phyloP scores from a whole-genome alignment of 2,113 vertebrate species.

The Forbesichthys papilliferus region DNA sequence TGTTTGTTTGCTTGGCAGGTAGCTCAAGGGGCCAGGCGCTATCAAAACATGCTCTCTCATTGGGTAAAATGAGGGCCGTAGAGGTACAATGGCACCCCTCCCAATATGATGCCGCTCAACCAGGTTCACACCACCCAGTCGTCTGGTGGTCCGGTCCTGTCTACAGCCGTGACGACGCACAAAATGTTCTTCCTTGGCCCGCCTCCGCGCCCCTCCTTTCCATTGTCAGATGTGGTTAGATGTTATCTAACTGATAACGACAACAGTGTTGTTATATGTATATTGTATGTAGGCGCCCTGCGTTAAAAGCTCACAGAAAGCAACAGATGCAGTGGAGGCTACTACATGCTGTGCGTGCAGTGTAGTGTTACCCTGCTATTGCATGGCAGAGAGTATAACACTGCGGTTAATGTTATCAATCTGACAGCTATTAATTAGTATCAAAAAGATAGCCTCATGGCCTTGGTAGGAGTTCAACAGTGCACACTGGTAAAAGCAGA shows the following conservation, averaged over 20 bases:
- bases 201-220: background rate
- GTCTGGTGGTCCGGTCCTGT: too few species aligned
- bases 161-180: too few species aligned
- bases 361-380: constrained; percentile 22
- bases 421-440: too few species aligned
- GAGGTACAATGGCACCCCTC: too few species aligned
- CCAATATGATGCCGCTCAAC: too few species aligned
- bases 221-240: background rate
- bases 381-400: background rate
- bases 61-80: too few species aligned
- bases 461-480: constrained; percentile 28
- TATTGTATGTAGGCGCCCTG: too few species aligned
- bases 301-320: constrained; percentile 17
- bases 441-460: background rate
- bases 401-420: too few species aligned
- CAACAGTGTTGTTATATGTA: background rate
- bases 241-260: background rate
- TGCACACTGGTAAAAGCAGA: constrained; percentile 45
- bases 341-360: constrained; percentile 5
- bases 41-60: too few species aligned
- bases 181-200: background rate
- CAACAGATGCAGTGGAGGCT: constrained; percentile 7
- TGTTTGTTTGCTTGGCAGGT: too few species aligned
- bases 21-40: too few species aligned
- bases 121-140: too few species aligned